Evolutionary conservation across 2,888 invertebrate genomes (phyloP), one percentile per base, ranked within the genome.

Genomic region (Hirudinaria manillensis): DNA sequence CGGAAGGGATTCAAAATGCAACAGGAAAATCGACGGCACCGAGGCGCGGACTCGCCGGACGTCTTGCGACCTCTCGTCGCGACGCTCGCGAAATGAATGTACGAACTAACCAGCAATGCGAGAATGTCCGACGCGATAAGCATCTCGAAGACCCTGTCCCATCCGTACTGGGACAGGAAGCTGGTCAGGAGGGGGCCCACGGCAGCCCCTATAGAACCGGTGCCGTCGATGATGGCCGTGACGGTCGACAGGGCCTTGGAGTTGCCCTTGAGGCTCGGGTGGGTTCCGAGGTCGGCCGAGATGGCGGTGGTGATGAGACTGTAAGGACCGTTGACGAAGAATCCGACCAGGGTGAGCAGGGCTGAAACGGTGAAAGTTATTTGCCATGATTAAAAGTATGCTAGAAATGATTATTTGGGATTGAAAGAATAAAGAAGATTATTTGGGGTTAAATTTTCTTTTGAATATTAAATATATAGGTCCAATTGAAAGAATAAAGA

Each of bases 201-300:
- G 0, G 96, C 96, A 68, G 96, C 96, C 75, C 96, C 80, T 51
- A 80, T 73, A 79, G 93, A 93, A 10, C 97, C 96, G 0, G 96
- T 96, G 68, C 97, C 97, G 86, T 97, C 97, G 68, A 97, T 96
- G 81, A 97, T 95, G 32, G 96, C 94, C 0, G 96, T 94, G n/a
- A 97, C 96, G 0, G 97, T 97, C 10, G 97, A 95, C 77, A 97
- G 85, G 6, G 96, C 97, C 83, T 91, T 92, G 0, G 93, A 87
- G 86, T 92, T 93, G 2, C 93, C 93, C 73, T 91, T 90, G 75
- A 96, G 87, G 77, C 91, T 91, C 79, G 90, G 89, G 87, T 95
- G 94, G 0, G 93, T 86, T 24, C 97, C 94, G 7, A 97, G 88
- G 83, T 97, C 96, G 0, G 97, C 93, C 75, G 94, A 93, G 55